These are phyloP conservation scores for Acanthosepion pharaonis DNA, from an alignment of 2,888 invertebrate species.

Conservation along the genomic window DNA sequence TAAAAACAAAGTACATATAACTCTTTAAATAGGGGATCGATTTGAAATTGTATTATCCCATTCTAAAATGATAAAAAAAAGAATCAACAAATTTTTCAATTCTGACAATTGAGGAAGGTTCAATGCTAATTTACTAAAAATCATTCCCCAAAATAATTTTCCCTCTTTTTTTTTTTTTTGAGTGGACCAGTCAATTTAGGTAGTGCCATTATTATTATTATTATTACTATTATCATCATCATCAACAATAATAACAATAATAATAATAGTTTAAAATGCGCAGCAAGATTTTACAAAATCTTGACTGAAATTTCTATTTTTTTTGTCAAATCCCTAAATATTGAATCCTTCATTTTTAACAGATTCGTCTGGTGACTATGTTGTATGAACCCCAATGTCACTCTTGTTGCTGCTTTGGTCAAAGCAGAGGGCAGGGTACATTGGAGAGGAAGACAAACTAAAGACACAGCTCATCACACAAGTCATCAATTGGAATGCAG, in stretches of 20 bases:
- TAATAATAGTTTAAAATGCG: not conserved
- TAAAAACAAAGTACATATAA: no score
- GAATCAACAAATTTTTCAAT: no score
- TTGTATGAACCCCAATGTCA: not conserved
- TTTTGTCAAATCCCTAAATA: not conserved
- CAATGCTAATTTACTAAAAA: no score
- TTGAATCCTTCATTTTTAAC: not conserved
- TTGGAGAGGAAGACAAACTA: not conserved
- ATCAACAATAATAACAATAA: not conserved
- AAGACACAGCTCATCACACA: not conserved
- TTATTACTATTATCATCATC: not conserved
- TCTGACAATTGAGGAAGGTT: no score
- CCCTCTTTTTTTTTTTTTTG: no score
- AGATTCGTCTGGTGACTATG: not conserved
- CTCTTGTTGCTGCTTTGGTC: not conserved
- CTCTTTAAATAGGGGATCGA: no score
- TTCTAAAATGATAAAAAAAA: no score
- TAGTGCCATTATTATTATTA: not conserved
- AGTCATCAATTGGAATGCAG: slow-evolving; percentile 18
- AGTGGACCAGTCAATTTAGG: no score
- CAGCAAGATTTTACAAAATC: not conserved
- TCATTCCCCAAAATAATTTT: no score
- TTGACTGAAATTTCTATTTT: no score
- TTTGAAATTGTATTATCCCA: no score
- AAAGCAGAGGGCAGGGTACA: not conserved